Conservation (phyloP, 2,888 invertebrate species). For the Rotaria sp. region DNA sequence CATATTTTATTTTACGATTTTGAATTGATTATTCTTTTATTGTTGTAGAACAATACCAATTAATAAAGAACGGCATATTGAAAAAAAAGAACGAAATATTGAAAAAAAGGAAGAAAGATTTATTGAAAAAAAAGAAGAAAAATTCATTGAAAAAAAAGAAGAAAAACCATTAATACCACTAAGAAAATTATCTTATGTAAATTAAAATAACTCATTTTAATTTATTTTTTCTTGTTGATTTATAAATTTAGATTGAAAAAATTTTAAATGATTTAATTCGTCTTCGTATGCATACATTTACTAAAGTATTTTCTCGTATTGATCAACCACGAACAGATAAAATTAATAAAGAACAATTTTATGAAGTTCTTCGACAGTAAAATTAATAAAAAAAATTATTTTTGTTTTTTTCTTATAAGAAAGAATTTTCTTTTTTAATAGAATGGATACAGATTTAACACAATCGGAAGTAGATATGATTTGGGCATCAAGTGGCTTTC, state of each 20-base stretch:
- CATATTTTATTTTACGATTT: not conserved
- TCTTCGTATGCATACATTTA: conserved; percentile 27
- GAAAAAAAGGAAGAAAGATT: too few species aligned
- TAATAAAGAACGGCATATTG: not conserved
- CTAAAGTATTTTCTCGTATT: not conserved
- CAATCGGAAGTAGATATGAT: not conserved
- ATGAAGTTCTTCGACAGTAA: not conserved
- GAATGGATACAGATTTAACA: not conserved
- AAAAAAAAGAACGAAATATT: not conserved
- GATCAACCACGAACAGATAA: not conserved
- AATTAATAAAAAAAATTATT: not conserved
- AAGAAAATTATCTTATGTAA: not conserved
- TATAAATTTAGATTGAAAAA: not conserved
- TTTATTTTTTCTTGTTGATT: not conserved
- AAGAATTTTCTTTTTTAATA: not conserved
- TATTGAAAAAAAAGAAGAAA: not conserved
- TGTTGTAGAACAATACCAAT: not conserved
- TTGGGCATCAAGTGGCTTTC: conserved; percentile 1
- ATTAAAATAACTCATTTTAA: not conserved
- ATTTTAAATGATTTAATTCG: not conserved
- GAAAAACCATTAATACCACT: not conserved
- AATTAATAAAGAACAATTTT: conserved; percentile 16
- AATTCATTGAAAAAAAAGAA: not conserved
- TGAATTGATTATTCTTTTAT: not conserved
- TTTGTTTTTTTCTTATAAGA: not conserved